Conservation (phyloP, 2,888 invertebrate species). For the Stenodema calcarata region DNA sequence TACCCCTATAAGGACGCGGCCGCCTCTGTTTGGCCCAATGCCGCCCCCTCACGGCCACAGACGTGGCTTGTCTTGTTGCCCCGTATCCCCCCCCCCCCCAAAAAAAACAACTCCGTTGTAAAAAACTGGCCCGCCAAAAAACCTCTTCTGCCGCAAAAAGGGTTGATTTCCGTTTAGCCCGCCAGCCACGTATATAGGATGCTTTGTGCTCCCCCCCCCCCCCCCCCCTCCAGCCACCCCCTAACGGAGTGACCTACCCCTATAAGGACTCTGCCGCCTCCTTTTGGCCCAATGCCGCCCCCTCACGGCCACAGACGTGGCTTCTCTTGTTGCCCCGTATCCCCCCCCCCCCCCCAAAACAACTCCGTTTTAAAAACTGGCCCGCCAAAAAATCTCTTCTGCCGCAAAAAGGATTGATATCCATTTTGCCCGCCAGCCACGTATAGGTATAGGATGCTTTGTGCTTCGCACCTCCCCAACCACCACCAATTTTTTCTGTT, state of each 20-base stretch:
- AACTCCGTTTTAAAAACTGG: too few species aligned
- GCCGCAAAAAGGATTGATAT: too few species aligned
- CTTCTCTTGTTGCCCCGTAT: neutral
- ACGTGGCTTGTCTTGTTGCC: neutral
- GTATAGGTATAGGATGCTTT: too few species aligned
- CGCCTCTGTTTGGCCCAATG: neutral
- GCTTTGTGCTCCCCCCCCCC: too few species aligned
- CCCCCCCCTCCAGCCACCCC: neutral
- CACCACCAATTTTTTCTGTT: too few species aligned
- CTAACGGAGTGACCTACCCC: neutral
- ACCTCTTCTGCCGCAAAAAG: too few species aligned
- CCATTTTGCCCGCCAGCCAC: too few species aligned
- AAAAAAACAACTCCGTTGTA: too few species aligned
- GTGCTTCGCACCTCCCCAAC: neutral
- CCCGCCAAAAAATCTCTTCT: too few species aligned
- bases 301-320: neutral
- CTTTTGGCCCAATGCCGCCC: neutral
- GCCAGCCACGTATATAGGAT: too few species aligned
- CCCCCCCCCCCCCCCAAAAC: neutral
- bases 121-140: too few species aligned
- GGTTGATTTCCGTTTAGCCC: too few species aligned
- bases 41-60: neutral
- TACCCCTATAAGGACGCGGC: neutral
- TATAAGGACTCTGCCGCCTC: neutral
- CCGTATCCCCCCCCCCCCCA: neutral